phyloP scores from a whole-genome alignment of 2,888 invertebrate genomes.

The Chrysolina haemoptera region DNA sequence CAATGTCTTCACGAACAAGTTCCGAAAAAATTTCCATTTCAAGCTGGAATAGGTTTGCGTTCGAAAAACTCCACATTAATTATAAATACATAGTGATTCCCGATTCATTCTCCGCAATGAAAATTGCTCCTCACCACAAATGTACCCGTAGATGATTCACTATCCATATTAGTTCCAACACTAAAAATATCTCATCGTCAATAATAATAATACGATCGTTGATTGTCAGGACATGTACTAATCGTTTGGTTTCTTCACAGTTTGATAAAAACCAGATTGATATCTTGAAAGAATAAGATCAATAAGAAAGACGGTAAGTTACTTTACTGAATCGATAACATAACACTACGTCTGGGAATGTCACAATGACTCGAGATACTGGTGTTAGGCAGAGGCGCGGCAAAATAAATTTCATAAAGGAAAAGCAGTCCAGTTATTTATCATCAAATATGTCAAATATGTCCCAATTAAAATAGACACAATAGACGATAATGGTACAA shows the following conservation, averaged over 20 bases:
- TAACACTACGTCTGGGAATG: slow-evolving; percentile 55
- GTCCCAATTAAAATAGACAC: too few species aligned
- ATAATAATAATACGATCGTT: slow-evolving; percentile 50
- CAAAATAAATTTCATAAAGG: background rate
- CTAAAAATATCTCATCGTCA: slow-evolving; percentile 49
- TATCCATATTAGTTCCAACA: slow-evolving; percentile 38
- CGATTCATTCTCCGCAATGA: background rate
- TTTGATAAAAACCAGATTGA: slow-evolving; percentile 45
- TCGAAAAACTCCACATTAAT: background rate
- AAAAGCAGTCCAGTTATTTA: background rate
- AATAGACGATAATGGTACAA: too few species aligned
- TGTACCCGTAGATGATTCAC: slow-evolving; percentile 16
- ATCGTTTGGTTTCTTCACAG: slow-evolving; percentile 43
- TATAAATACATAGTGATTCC: slow-evolving; percentile 1
- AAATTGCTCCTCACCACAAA: slow-evolving; percentile 2
- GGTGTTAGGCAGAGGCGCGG: slow-evolving; percentile 29
- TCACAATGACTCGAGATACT: slow-evolving; percentile 46
- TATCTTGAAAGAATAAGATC: slow-evolving; percentile 46
- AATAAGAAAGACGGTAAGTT: slow-evolving; percentile 46
- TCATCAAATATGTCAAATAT: too few species aligned
- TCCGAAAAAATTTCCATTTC: too few species aligned
- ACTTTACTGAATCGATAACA: slow-evolving; percentile 53
- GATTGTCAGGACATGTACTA: slow-evolving; percentile 45
- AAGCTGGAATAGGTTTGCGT: too few species aligned
- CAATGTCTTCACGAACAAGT: too few species aligned